Base-by-base conservation (phyloP, 2,113 vertebrate genomes). In the Nasalis larvatus region DNA sequence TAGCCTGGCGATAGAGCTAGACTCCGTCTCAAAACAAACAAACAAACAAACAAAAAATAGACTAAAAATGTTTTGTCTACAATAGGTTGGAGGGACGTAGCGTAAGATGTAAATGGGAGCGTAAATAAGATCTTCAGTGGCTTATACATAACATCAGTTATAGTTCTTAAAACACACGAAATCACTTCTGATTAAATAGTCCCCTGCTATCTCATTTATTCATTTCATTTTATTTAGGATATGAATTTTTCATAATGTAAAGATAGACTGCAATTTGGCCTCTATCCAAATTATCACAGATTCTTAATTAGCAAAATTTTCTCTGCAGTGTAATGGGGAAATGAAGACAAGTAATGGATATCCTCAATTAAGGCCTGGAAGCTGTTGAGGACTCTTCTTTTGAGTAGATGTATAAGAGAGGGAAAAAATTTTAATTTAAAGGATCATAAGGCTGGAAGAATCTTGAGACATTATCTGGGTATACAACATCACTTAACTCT, bases 221-320 rank as follows among this genome's bases (percentile, higher is more conserved):
- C 9, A 73, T 89, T 92, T 63, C 52, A 83, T 85, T 93, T 78
- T 93, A 80, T 58, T 84, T 86, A 81, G 56, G 40, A 95, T 94
- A 91, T n/a, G 8, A 6, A 76, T 56, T 95, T 69, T 91, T 91
- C 0, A 25, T 20, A 54, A 30, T 35, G 27, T 54, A 37, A 88
- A 78, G 16, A 47, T 37, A 83, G 25, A 56, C 4, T 66, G 83
- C 8, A 87, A 20, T 87, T 47, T 86, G 54, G 12, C 20, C 25
- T 95, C 73, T 54, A 47, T 58, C 84, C 52, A 85, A 85, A 94
- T 74, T n/a, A 84, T 58, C 54, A 76, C 14, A 32, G 73, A 45
- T 56, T 95, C 68, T 92, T 82, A 68, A 63, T 54, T 37, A 35
- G 35, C 40, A 47, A 69, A 91, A 42, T 17, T 42, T 58, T 40